These are phyloP conservation scores for Rhinichthys osculus DNA, from an alignment of 2,797 vertebrate species.

Conservation along the genomic window DNA sequence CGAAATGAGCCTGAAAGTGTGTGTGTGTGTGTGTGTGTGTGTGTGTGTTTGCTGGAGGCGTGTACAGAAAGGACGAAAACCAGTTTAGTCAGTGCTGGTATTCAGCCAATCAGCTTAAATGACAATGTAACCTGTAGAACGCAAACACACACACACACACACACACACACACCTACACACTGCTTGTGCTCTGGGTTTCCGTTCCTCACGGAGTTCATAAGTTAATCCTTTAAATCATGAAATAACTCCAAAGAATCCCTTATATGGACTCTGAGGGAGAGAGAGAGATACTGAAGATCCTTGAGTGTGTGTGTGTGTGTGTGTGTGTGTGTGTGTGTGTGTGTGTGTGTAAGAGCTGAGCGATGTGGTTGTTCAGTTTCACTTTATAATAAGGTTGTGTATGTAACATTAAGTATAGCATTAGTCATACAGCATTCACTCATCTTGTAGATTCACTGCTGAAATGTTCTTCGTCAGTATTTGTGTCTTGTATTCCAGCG, in stretches of 20 bases:
- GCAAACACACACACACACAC: not conserved
- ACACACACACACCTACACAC: constrained; percentile 2
- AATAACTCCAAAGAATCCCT: constrained; percentile 37
- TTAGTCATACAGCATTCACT: not conserved
- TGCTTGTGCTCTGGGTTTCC: not conserved
- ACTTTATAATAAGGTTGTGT: not conserved
- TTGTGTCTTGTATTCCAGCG: not conserved
- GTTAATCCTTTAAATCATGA: constrained; percentile 12
- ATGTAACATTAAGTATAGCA: not conserved
- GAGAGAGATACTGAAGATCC: constrained; percentile 21
- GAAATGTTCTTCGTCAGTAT: not conserved
- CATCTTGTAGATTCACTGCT: not conserved
- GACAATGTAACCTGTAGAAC: constrained; percentile 42
- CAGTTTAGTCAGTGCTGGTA: constrained; percentile 32
- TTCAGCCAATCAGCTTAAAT: constrained; percentile 43
- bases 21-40: constrained; percentile 22
- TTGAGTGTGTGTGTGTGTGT: constrained; percentile 8
- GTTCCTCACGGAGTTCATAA: not conserved
- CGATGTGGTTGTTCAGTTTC: not conserved
- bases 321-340: constrained; percentile 15
- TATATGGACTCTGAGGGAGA: constrained; percentile 40
- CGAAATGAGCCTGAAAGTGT: not conserved
- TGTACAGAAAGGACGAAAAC: constrained; percentile 9
- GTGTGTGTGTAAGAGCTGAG: not conserved
- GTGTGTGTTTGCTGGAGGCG: constrained; percentile 9